These are phyloP conservation scores for Hemibagrus wyckioides DNA, from an alignment of 2,113 vertebrate species.

Conservation along the genomic window DNA sequence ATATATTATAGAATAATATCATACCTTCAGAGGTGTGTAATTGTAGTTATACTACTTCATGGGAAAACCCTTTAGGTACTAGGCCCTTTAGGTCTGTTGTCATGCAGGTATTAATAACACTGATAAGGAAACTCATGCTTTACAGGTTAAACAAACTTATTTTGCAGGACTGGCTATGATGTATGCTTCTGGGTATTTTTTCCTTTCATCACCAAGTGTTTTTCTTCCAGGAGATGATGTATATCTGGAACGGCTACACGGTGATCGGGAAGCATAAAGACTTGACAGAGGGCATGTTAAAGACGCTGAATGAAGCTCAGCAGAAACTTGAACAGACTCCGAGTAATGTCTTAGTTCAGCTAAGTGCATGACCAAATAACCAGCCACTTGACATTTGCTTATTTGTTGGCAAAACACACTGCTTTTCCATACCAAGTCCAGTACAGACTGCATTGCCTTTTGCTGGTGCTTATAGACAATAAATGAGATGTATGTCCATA, in stretches of 20 bases:
- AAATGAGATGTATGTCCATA: not conserved
- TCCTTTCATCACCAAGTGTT: not conserved
- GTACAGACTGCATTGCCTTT: not conserved
- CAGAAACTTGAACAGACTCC: slow-evolving; percentile 74
- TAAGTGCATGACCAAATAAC: not conserved
- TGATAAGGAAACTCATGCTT: not conserved
- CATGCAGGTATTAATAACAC: not conserved
- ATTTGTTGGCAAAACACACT: slow-evolving; percentile 5
- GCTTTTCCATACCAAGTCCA: not conserved
- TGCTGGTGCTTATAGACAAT: too few species aligned
- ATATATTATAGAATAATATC: not conserved
- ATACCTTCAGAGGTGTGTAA: not conserved
- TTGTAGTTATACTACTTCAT: not conserved
- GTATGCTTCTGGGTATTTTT: rapidly evolving
- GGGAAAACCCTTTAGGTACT: not conserved
- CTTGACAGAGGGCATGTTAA: slow-evolving; percentile 90
- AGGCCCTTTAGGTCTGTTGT: too few species aligned
- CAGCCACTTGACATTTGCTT: not conserved
- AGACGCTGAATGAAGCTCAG: slow-evolving; percentile 85
- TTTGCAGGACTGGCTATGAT: not conserved
- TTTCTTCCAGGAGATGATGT: slow-evolving; percentile 93
- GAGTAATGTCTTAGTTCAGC: slow-evolving; percentile 71
- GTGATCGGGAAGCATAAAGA: slow-evolving; percentile 92
- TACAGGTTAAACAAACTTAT: not conserved
- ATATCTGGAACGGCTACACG: slow-evolving; percentile 97